Percentiles rank a stretch among this genome's conserved stretches.
These are phyloP conservation scores for Chloropsis hardwickii DNA, from an alignment of 2,113 vertebrate species.

Conservation along the genomic window DNA sequence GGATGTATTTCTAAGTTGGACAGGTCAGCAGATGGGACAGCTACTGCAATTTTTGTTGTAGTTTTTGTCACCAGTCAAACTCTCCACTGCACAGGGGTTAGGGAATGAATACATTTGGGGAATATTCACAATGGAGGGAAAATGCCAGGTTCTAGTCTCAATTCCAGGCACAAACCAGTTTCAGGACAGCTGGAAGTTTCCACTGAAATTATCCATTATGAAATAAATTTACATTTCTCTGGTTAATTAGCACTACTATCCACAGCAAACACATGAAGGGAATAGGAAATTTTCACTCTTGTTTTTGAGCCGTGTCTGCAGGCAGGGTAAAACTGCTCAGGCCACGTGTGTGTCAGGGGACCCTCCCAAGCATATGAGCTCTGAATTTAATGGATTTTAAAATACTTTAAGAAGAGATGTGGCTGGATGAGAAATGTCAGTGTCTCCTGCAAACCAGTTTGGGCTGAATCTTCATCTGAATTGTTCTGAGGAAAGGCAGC, in stretches of 20 bases:
- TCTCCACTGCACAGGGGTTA: background rate
- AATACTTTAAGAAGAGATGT: background rate
- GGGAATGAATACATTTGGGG: background rate
- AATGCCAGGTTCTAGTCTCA: background rate
- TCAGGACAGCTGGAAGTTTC: constrained; percentile 17
- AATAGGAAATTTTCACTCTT: constrained; percentile 14
- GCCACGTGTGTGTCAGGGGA: background rate
- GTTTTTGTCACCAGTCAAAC: background rate
- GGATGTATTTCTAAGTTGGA: background rate
- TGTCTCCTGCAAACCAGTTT: background rate
- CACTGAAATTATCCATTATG: constrained; percentile 3
- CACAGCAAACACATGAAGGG: background rate
- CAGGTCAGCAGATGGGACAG: background rate
- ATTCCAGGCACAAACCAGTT: background rate
- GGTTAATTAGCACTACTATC: constrained; percentile 12
- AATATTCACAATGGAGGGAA: background rate
- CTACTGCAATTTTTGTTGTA: background rate
- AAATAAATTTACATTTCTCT: constrained; percentile 31
- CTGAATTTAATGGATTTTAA: background rate
- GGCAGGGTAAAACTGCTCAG: background rate
- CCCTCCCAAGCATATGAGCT: background rate
- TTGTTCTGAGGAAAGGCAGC: background rate
- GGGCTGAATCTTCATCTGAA: background rate
- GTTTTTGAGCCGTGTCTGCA: background rate
- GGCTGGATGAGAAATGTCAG: background rate